These are phyloP conservation scores for Ophioninae sp. DNA, from an alignment of 2,888 invertebrate species.

Conservation along the genomic window DNA sequence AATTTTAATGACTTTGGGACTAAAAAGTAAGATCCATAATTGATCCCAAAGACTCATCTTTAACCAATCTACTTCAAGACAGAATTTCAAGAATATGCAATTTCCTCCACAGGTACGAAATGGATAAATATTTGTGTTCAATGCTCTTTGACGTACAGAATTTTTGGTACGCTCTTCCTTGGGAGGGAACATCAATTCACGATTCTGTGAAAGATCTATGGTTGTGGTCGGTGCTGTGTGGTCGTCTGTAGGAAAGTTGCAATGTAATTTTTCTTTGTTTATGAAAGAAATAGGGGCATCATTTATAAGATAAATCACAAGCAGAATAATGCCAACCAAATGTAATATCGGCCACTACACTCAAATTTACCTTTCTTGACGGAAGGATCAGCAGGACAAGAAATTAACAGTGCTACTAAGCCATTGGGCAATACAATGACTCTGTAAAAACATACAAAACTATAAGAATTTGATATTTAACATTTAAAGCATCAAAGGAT, in stretches of 20 bases:
- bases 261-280: background rate
- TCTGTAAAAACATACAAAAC: background rate
- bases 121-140: background rate
- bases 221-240: background rate
- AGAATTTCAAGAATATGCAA: background rate
- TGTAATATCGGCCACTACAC: background rate
- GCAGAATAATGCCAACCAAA: background rate
- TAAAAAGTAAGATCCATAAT: background rate
- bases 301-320: background rate
- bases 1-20: background rate
- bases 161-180: background rate
- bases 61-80: too few species aligned
- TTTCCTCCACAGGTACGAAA: background rate
- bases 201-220: background rate
- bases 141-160: background rate
- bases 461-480: background rate
- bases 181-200: background rate
- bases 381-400: background rate
- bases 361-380: background rate
- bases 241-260: background rate
- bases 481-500: background rate
- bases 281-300: background rate
- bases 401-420: background rate
- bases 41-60: background rate
- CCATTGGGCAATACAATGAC: constrained; percentile 2